phyloP scores from a whole-genome alignment of 2,113 vertebrate genomes.

The Ia io region DNA sequence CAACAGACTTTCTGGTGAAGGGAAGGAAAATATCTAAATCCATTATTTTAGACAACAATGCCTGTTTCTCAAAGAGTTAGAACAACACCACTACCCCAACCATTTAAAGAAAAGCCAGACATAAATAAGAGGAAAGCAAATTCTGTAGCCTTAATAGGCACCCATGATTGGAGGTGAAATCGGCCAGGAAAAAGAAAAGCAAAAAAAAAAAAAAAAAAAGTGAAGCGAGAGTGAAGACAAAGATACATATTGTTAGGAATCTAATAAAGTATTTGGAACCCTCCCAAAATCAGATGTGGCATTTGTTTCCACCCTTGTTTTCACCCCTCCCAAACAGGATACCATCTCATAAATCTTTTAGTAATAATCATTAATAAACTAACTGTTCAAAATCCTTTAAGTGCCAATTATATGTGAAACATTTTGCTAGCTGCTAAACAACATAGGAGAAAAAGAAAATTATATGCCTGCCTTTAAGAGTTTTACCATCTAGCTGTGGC shows the following conservation, averaged over 20 bases:
- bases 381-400: neutral
- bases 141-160: neutral
- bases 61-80: neutral
- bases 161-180: slow-evolving; percentile 2
- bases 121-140: slow-evolving; percentile 16
- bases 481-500: neutral
- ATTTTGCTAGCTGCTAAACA: neutral
- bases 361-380: slow-evolving; percentile 24
- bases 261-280: neutral
- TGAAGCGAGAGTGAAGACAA: neutral
- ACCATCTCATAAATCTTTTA: slow-evolving; percentile 27
- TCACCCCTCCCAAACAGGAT: neutral
- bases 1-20: slow-evolving; percentile 17
- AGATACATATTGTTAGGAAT: neutral
- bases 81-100: neutral
- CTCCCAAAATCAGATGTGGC: neutral
- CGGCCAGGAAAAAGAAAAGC: neutral
- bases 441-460: neutral
- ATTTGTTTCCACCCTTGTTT: slow-evolving; percentile 39
- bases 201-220: neutral
- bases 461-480: neutral
- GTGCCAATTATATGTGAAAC: neutral
- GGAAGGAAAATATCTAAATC: slow-evolving; percentile 15
- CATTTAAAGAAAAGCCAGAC: neutral
- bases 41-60: slow-evolving; percentile 10